Percentiles rank a stretch among this genome's conserved stretches.
Evolutionary conservation across 2,888 invertebrate genomes (phyloP).

Genomic region (Himalopsyche anomala): DNA sequence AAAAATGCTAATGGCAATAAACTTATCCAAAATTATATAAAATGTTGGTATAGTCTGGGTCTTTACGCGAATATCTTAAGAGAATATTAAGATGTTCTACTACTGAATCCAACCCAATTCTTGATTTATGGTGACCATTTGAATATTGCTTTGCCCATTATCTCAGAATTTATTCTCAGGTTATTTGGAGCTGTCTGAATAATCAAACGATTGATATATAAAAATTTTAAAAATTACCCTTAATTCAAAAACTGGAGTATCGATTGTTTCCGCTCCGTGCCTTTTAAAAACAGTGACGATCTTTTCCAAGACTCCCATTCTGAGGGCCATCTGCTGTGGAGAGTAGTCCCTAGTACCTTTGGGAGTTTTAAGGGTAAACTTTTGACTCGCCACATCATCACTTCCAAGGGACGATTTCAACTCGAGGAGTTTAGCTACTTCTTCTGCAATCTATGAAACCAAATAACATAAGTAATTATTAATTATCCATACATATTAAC

Average conservation of each 20-base stretch:
- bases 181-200: too few species aligned
- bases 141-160: too few species aligned
- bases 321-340: constrained; percentile 95
- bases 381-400: constrained; percentile 81
- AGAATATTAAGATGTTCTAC: too few species aligned
- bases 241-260: constrained; percentile 98
- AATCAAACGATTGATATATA: too few species aligned
- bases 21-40: too few species aligned
- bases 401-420: constrained; percentile 84
- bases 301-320: constrained; percentile 90
- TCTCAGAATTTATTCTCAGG: too few species aligned
- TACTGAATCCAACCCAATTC: too few species aligned
- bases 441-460: constrained; percentile 84
- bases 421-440: constrained; percentile 88
- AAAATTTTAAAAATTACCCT: constrained; percentile 79
- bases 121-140: too few species aligned
- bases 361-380: constrained; percentile 92
- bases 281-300: constrained; percentile 94
- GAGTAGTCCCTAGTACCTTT: constrained; percentile 97
- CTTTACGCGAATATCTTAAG: too few species aligned
- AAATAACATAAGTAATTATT: constrained; percentile 44
- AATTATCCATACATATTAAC: neutral
- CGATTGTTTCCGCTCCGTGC: constrained; percentile 98
- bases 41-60: too few species aligned
- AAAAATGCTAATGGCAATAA: too few species aligned